phyloP scores from a whole-genome alignment of 53 echinoderm and acorn worm genomes.

The Apostichopus leukothele region DNA sequence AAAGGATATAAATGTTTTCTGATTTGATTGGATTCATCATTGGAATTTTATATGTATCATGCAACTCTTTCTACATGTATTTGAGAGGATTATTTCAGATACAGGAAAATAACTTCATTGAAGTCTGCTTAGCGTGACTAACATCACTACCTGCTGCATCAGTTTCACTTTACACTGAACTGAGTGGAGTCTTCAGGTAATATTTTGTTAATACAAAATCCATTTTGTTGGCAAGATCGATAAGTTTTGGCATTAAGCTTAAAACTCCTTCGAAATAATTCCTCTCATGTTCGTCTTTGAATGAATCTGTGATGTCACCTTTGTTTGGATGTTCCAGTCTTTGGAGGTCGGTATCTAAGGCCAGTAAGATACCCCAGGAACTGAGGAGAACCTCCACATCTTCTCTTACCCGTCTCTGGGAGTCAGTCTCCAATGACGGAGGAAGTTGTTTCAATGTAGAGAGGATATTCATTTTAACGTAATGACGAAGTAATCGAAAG shows the following conservation, averaged over 20 bases:
- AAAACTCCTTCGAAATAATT: constrained; percentile 64
- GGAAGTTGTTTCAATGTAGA: constrained; percentile 70
- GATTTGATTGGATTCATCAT: too few relatives aligned
- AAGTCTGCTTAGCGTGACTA: too few relatives aligned
- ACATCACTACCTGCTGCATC: too few relatives aligned
- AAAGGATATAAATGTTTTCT: too few relatives aligned
- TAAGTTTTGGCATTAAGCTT: constrained; percentile 84
- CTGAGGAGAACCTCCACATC: constrained; percentile 84
- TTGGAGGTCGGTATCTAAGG: constrained; percentile 63
- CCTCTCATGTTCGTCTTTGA: constrained; percentile 67
- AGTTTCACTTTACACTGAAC: too few relatives aligned
- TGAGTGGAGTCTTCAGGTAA: constrained; percentile 60
- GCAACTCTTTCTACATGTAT: too few relatives aligned
- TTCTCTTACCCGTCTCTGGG: constrained; percentile 67
- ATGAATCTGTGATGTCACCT: constrained; percentile 55
- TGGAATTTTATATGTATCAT: too few relatives aligned
- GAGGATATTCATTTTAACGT: constrained; percentile 85
- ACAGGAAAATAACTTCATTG: too few relatives aligned
- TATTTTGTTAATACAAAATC: constrained; percentile 91
- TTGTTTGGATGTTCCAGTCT: constrained; percentile 77
- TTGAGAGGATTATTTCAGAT: too few relatives aligned
- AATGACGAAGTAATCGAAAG: constrained; percentile 83
- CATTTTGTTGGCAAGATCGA: constrained; percentile 77
- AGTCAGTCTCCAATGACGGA: constrained; percentile 53
- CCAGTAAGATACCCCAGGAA: constrained; percentile 74